Evolutionary conservation across 2,113 vertebrate genomes (phyloP).

Genomic region (Amphiprion ocellaris): DNA sequence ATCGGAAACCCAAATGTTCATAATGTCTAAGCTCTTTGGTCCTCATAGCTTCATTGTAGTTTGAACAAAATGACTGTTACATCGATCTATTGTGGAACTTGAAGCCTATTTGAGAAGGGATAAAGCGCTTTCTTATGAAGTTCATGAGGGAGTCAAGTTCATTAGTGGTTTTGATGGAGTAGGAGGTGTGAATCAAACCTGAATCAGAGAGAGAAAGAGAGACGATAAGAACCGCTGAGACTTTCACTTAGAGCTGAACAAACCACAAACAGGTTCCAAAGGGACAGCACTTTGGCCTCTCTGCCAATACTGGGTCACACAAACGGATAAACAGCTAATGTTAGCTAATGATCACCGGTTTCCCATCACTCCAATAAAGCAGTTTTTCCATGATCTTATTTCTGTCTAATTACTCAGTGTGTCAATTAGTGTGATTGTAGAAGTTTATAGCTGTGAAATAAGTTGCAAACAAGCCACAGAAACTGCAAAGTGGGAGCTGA

Average conservation of each 20-base stretch:
- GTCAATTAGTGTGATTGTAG: background rate
- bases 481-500: slow-evolving; percentile 6
- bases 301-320: slow-evolving; percentile 35
- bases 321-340: slow-evolving; percentile 4
- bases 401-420: background rate
- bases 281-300: slow-evolving; percentile 35
- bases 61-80: slow-evolving; percentile 44
- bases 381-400: background rate
- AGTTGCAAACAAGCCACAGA: slow-evolving; percentile 5
- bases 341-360: background rate
- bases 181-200: slow-evolving; percentile 55
- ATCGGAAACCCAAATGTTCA: slow-evolving; percentile 43
- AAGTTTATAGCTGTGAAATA: background rate
- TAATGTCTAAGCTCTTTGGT: slow-evolving; percentile 36
- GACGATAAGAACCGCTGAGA: slow-evolving; percentile 31
- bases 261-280: slow-evolving; percentile 41
- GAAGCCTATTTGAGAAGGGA: slow-evolving; percentile 63
- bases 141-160: slow-evolving; percentile 61
- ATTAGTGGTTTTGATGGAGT: slow-evolving; percentile 58
- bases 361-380: background rate
- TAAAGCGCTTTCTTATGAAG: slow-evolving; percentile 56
- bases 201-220: slow-evolving; percentile 30
- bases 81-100: slow-evolving; percentile 48
- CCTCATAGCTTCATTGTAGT: slow-evolving; percentile 32
- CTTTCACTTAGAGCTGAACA: slow-evolving; percentile 40